phyloP scores from a whole-genome alignment of 2,888 invertebrate species.

The Cyaniris semiargus region DNA sequence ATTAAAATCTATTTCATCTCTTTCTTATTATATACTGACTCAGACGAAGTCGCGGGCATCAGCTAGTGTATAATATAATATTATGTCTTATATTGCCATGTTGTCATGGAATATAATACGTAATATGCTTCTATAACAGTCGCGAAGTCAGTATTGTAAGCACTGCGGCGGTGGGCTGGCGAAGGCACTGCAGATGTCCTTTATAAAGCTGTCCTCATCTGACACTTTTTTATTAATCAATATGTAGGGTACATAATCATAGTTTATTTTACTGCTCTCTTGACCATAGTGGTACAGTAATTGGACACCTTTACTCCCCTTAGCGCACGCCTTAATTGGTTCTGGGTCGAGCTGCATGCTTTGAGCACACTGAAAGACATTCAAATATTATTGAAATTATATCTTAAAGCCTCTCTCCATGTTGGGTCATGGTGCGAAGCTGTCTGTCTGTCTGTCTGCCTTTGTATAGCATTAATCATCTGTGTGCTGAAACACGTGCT shows the following conservation, averaged over 20 bases:
- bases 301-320: constrained; percentile 37
- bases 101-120: neutral
- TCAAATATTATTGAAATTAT: too few relatives aligned
- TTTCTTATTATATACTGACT: too few relatives aligned
- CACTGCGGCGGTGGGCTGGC: constrained; percentile 39
- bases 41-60: too few relatives aligned
- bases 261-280: constrained; percentile 39
- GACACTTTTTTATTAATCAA: constrained; percentile 39
- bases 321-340: constrained; percentile 81
- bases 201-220: constrained; percentile 35
- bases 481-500: too few relatives aligned
- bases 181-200: constrained; percentile 41
- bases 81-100: neutral
- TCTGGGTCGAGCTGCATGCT: constrained; percentile 34
- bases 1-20: too few relatives aligned
- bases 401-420: too few relatives aligned
- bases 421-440: too few relatives aligned
- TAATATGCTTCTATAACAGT: neutral
- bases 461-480: too few relatives aligned
- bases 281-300: constrained; percentile 42
- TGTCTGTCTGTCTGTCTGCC: too few relatives aligned
- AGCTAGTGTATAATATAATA: too few relatives aligned
- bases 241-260: constrained; percentile 41
- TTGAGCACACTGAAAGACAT: constrained; percentile 41
- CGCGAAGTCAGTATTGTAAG: constrained; percentile 1